Evolutionary conservation across 37 sponge, comb jelly and placozoan genomes (phyloP).

Genomic region (Oscarella lobularis): DNA sequence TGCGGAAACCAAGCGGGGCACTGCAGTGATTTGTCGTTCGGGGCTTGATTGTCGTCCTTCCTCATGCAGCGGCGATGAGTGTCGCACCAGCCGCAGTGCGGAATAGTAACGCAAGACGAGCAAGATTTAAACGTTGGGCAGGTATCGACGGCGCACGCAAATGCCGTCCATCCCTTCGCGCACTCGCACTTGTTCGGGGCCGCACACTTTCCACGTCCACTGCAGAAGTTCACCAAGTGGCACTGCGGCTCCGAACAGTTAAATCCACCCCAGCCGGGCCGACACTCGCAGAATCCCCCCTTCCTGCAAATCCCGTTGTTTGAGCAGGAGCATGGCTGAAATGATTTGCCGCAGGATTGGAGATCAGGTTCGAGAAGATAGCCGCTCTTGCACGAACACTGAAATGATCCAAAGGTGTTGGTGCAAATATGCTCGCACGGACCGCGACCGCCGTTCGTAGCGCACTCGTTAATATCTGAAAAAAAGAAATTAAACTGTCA

Average conservation of each 20-base stretch:
- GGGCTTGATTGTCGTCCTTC: not conserved
- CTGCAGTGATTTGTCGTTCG: not conserved
- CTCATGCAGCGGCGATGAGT: not conserved
- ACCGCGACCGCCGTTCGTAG: not conserved
- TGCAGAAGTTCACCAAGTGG: not conserved
- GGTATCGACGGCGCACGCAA: not conserved
- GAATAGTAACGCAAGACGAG: not conserved
- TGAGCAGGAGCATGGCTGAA: not conserved
- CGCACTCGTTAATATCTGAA: not conserved
- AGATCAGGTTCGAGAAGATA: not conserved
- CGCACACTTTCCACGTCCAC: not conserved
- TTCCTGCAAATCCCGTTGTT: not conserved
- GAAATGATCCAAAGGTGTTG: conserved; percentile 3
- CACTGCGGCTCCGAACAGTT: not conserved
- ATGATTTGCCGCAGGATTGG: not conserved
- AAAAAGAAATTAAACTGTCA: not conserved
- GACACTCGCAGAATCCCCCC: not conserved
- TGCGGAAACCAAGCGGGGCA: not conserved
- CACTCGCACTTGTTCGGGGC: not conserved
- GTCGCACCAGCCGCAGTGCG: conserved; percentile 4
- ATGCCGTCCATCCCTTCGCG: not conserved
- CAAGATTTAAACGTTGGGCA: not conserved
- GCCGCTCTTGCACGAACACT: not conserved
- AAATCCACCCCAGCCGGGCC: not conserved
- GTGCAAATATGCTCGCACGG: not conserved